Percentiles rank a stretch among this genome's conserved stretches.
These are phyloP conservation scores for Bilobella aurantiaca DNA, from an alignment of 1,140 invertebrate species.

Conservation along the genomic window DNA sequence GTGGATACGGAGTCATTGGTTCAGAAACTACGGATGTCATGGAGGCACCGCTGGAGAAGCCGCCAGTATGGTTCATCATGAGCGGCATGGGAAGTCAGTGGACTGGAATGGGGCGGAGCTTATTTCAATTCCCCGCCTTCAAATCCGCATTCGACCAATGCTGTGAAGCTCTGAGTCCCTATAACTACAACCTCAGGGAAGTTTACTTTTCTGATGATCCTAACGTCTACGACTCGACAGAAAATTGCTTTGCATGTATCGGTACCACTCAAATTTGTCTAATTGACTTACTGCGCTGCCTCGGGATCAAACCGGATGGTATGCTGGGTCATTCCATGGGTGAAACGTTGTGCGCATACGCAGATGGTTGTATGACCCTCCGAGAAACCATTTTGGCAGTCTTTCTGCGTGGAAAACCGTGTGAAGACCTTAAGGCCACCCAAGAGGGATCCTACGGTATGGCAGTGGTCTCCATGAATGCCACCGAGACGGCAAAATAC, in stretches of 20 bases:
- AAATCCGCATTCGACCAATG: not conserved
- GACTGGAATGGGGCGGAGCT: conserved; percentile 74
- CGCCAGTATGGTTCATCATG: conserved; percentile 74
- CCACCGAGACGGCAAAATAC: conserved; percentile 61
- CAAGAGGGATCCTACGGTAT: conserved; percentile 52
- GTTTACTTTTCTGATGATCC: not conserved
- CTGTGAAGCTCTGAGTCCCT: not conserved
- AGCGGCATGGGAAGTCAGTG: conserved; percentile 96
- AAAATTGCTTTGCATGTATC: not conserved
- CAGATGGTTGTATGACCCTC: conserved; percentile 81
- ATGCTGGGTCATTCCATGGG: conserved; percentile 93
- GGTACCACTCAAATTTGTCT: not conserved
- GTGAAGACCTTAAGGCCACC: conserved; percentile 34
- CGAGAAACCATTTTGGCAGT: conserved; percentile 80
- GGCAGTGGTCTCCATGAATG: conserved; percentile 77
- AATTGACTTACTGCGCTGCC: not conserved
- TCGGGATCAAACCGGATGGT: conserved; percentile 65
- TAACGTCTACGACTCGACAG: not conserved
- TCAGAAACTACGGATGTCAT: not conserved
- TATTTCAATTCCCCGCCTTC: conserved; percentile 46
- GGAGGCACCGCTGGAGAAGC: not conserved
- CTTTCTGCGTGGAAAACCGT: conserved; percentile 52
- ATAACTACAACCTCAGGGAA: not conserved
- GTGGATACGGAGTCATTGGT: not conserved
- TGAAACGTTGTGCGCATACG: conserved; percentile 90